phyloP scores from a whole-genome alignment of 2,888 invertebrate genomes.

The Ethmia dodecea region DNA sequence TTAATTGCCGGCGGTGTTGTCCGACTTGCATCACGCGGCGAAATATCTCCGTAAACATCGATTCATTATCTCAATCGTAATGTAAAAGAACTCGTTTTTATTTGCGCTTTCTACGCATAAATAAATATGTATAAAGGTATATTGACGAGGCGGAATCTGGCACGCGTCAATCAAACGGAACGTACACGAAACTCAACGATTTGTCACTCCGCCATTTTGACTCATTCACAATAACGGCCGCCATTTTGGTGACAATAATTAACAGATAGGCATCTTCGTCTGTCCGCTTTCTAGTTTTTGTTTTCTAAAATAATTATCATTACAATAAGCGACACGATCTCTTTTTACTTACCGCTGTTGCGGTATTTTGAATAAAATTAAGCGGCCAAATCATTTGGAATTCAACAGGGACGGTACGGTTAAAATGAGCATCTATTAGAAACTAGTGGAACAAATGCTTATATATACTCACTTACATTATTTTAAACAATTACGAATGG shows the following conservation, averaged over 20 bases:
- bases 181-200: slow-evolving; percentile 63
- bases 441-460: slow-evolving; percentile 47
- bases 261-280: slow-evolving; percentile 69
- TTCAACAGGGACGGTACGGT: slow-evolving; percentile 47
- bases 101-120: slow-evolving; percentile 74
- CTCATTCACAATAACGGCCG: slow-evolving; percentile 61
- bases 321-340: slow-evolving; percentile 70
- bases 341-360: slow-evolving; percentile 71
- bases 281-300: slow-evolving; percentile 75
- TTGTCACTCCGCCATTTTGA: slow-evolving; percentile 72
- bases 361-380: slow-evolving; percentile 74
- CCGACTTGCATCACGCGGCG: slow-evolving; percentile 36
- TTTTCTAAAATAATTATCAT: slow-evolving; percentile 76
- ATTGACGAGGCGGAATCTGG: slow-evolving; percentile 61
- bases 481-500: slow-evolving; percentile 18
- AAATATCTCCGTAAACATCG: slow-evolving; percentile 43
- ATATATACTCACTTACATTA: slow-evolving; percentile 23
- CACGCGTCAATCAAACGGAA: slow-evolving; percentile 75
- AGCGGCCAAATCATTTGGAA: slow-evolving; percentile 53
- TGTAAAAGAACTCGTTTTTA: slow-evolving; percentile 65
- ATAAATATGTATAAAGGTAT: slow-evolving; percentile 70
- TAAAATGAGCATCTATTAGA: slow-evolving; percentile 51
- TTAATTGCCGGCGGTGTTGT: slow-evolving; percentile 21
- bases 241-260: slow-evolving; percentile 76
- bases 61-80: slow-evolving; percentile 63